Evolutionary conservation across 2,113 vertebrate genomes (phyloP).

Genomic region (Strigops habroptila): DNA sequence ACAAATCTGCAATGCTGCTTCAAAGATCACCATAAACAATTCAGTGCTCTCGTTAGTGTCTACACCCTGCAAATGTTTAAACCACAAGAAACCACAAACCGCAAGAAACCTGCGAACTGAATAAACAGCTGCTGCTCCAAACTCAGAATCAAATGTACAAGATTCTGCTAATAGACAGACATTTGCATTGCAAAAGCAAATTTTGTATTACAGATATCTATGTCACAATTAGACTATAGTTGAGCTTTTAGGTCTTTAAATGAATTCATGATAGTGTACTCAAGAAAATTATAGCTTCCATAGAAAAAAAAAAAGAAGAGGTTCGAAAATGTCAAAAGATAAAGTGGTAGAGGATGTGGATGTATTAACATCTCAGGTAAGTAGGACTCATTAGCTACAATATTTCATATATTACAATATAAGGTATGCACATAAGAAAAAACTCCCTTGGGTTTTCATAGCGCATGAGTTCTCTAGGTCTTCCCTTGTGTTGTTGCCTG

Average conservation of each 20-base stretch:
- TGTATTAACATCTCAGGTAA: conserved; percentile 46
- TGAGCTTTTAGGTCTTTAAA: conserved; percentile 49
- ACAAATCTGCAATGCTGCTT: conserved; percentile 40
- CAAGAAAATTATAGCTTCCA: conserved; percentile 18
- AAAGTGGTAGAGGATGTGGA: conserved; percentile 55
- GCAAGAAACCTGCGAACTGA: conserved; percentile 63
- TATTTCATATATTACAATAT: conserved; percentile 40
- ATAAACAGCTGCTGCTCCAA: conserved; percentile 62
- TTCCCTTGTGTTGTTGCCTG: neutral
- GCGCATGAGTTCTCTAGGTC: neutral
- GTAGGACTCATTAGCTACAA: conserved; percentile 52
- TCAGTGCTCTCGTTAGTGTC: conserved; percentile 39
- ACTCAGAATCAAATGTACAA: conserved; percentile 34
- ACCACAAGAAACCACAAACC: conserved; percentile 69
- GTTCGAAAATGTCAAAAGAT: conserved; percentile 42
- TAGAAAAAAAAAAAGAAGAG: neutral
- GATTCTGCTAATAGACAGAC: conserved; percentile 27
- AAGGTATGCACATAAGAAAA: conserved; percentile 44
- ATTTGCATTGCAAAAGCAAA: conserved; percentile 62
- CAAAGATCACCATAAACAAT: conserved; percentile 63
- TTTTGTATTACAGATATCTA: neutral
- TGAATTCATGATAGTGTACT: conserved; percentile 6
- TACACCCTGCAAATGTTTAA: conserved; percentile 65
- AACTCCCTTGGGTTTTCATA: conserved; percentile 34
- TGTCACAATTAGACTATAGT: conserved; percentile 23